Conservation (phyloP, 2,888 invertebrate species). For the Drosophila atroscutellata region DNA sequence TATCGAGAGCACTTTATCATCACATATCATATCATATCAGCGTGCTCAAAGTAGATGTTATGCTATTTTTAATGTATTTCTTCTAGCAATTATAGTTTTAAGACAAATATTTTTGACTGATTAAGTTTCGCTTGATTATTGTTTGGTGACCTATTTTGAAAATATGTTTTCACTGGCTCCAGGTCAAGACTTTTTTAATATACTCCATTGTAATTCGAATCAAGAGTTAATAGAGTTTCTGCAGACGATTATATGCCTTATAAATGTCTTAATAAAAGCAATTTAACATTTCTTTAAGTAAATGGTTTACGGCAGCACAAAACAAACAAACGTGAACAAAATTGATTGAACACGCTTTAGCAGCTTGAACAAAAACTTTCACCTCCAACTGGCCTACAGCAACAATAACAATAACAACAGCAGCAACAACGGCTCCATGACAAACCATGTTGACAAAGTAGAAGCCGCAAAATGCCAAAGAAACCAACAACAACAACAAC, state of each 20-base stretch:
- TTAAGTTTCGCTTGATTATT: not conserved
- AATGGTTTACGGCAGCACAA: not conserved
- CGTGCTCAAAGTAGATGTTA: too few species aligned
- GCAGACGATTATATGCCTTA: not conserved
- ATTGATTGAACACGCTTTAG: conserved; percentile 63
- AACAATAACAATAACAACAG: conserved; percentile 25
- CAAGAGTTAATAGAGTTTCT: not conserved
- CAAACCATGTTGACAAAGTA: conserved; percentile 62
- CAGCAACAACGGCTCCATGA: conserved; percentile 24
- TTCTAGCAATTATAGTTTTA: not conserved
- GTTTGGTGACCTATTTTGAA: not conserved
- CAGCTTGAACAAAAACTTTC: conserved; percentile 75
- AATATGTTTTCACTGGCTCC: not conserved
- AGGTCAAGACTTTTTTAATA: not conserved
- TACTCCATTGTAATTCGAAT: not conserved
- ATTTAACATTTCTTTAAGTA: conserved; percentile 6
- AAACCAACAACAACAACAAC: conserved; percentile 31
- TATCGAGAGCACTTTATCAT: too few species aligned
- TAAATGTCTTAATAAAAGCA: conserved; percentile 5
- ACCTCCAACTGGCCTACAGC: conserved; percentile 62
- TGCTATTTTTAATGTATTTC: not conserved
- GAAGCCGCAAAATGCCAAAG: conserved; percentile 67
- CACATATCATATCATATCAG: too few species aligned
- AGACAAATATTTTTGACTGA: not conserved
- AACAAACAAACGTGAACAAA: conserved; percentile 42